phyloP scores from a whole-genome alignment of 2,113 vertebrate genomes.

The Ginglymostoma cirratum region DNA sequence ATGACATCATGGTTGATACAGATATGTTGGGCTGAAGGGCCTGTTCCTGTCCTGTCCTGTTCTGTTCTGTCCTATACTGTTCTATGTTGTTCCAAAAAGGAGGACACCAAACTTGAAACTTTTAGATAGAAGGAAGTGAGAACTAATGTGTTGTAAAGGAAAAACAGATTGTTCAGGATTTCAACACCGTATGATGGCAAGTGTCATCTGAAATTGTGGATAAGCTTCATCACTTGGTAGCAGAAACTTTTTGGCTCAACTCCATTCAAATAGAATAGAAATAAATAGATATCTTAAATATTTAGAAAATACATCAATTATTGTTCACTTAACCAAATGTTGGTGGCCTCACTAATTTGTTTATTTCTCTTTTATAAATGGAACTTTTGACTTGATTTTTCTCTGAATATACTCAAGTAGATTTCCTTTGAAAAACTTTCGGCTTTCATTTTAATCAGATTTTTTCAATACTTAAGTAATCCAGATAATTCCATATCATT shows the following conservation, averaged over 20 bases:
- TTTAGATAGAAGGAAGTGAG: not conserved
- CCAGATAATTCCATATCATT: not conserved
- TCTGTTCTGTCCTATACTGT: too few species aligned
- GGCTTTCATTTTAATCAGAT: not conserved
- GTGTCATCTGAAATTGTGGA: not conserved
- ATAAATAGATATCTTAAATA: not conserved
- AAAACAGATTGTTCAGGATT: not conserved
- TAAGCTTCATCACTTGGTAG: not conserved
- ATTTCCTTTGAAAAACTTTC: not conserved
- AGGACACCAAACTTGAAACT: not conserved
- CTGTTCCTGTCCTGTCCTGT: too few species aligned
- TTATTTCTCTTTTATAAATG: not conserved
- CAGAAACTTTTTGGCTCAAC: not conserved
- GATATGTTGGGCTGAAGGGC: too few species aligned
- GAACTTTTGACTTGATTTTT: not conserved
- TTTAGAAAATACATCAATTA: not conserved
- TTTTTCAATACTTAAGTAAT: not conserved
- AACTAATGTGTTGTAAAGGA: not conserved
- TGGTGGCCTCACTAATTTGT: not conserved
- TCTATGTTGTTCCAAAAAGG: not conserved
- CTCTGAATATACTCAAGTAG: not conserved
- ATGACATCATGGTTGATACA: too few species aligned
- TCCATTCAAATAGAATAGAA: not conserved
- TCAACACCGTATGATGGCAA: not conserved
- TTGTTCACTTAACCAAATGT: not conserved